Evolutionary conservation across 2,888 invertebrate genomes (phyloP).

Genomic region (Drosophila leonis): DNA sequence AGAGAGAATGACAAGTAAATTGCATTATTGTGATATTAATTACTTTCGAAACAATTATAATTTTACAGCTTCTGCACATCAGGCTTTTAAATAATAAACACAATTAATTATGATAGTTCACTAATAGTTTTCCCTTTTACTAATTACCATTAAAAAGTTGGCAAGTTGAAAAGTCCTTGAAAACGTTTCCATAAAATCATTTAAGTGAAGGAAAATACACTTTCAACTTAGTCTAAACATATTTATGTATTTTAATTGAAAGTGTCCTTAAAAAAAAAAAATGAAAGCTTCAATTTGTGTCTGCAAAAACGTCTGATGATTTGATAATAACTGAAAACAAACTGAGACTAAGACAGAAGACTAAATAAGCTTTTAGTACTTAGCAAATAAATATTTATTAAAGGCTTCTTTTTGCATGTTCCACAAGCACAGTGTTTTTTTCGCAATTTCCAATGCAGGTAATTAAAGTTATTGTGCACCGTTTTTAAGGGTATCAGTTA

Average conservation of each 20-base stretch:
- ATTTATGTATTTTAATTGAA: not conserved
- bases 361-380: not conserved
- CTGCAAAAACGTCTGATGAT: not conserved
- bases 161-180: not conserved
- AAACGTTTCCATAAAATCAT: not conserved
- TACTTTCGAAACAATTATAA: not conserved
- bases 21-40: not conserved
- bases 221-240: not conserved
- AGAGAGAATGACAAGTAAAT: not conserved
- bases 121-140: not conserved
- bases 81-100: not conserved
- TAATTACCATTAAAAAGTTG: not conserved
- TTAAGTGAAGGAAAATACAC: not conserved
- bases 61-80: not conserved
- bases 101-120: not conserved
- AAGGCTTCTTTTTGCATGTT: too few relatives aligned
- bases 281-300: not conserved
- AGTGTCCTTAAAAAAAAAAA: not conserved
- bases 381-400: not conserved
- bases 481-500: not conserved
- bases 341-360: rapidly evolving
- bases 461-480: not conserved
- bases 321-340: not conserved
- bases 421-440: too few relatives aligned
- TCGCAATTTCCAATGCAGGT: too few relatives aligned